These are phyloP conservation scores for Loriculus beryllinus DNA, from an alignment of 2,797 vertebrate species.

Conservation along the genomic window DNA sequence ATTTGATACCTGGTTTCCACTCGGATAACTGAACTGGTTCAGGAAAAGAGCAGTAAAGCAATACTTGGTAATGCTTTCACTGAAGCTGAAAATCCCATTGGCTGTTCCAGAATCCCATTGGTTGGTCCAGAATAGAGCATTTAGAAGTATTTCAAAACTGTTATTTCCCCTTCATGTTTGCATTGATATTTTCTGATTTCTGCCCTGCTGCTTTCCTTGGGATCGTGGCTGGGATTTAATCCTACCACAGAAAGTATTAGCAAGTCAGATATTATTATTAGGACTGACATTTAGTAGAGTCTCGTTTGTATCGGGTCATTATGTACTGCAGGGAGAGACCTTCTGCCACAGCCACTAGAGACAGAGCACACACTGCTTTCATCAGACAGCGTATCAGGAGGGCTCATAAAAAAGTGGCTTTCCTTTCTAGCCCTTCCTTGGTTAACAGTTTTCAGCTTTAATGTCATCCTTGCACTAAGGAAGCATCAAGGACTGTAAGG, in stretches of 20 bases:
- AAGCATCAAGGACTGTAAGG: background rate
- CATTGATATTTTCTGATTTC: conserved; percentile 9
- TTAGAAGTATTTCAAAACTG: conserved; percentile 21
- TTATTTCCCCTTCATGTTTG: conserved; percentile 39
- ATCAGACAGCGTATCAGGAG: background rate
- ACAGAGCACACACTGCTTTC: background rate
- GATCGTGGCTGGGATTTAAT: background rate
- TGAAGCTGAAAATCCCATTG: background rate
- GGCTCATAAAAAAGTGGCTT: background rate
- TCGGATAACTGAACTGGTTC: background rate
- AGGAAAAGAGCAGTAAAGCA: background rate
- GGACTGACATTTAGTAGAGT: background rate
- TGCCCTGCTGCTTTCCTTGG: background rate
- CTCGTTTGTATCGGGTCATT: background rate
- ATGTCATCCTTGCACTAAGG: background rate
- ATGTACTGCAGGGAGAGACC: background rate
- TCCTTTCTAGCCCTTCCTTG: background rate
- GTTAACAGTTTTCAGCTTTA: background rate
- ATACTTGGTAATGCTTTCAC: background rate
- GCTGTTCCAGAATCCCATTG: conserved; percentile 3
- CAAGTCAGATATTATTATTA: background rate
- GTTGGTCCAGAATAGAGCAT: background rate
- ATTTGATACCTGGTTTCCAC: background rate
- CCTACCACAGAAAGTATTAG: background rate
- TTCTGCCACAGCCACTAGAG: background rate